These are phyloP conservation scores for Ectropis crepuscularia DNA, from an alignment of 2,888 invertebrate genomes.

Conservation along the genomic window DNA sequence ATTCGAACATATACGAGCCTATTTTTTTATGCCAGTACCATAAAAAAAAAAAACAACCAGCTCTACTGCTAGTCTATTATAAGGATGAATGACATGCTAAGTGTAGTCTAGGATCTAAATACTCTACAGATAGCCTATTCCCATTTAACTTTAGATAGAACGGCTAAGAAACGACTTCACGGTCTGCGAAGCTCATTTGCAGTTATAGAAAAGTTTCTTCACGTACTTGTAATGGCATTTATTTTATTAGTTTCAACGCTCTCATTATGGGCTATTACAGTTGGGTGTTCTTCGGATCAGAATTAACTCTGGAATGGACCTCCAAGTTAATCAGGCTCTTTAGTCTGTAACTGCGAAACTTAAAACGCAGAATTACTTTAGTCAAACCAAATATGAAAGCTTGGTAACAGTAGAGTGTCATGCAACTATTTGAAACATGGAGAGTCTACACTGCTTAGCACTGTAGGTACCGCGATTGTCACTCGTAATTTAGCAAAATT, in stretches of 20 bases:
- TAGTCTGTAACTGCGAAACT: too few species aligned
- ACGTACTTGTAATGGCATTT: conserved; percentile 37
- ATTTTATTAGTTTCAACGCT: conserved; percentile 41
- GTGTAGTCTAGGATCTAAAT: conserved; percentile 32
- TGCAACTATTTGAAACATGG: too few species aligned
- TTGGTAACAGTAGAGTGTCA: too few species aligned
- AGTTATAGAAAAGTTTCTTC: conserved; percentile 42
- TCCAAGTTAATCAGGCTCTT: conserved; percentile 16
- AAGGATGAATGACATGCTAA: conserved; percentile 34
- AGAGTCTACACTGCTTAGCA: too few species aligned
- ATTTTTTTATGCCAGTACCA: too few species aligned
- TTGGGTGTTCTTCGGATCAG: conserved; percentile 30
- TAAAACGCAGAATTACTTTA: too few species aligned
- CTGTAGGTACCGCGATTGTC: too few species aligned
- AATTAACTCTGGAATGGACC: conserved; percentile 37
- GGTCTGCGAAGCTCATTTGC: conserved; percentile 44
- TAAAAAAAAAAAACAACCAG: too few species aligned
- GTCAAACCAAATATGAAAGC: too few species aligned
- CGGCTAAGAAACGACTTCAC: conserved; percentile 41
- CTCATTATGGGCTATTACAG: conserved; percentile 41
- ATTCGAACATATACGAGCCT: too few species aligned
- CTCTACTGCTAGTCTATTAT: background rate
- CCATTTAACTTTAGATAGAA: conserved; percentile 38
- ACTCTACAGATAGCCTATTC: conserved; percentile 34
- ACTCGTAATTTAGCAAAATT: too few species aligned